phyloP scores from a whole-genome alignment of 2,888 invertebrate genomes.

The Pasiphila rectangulata region DNA sequence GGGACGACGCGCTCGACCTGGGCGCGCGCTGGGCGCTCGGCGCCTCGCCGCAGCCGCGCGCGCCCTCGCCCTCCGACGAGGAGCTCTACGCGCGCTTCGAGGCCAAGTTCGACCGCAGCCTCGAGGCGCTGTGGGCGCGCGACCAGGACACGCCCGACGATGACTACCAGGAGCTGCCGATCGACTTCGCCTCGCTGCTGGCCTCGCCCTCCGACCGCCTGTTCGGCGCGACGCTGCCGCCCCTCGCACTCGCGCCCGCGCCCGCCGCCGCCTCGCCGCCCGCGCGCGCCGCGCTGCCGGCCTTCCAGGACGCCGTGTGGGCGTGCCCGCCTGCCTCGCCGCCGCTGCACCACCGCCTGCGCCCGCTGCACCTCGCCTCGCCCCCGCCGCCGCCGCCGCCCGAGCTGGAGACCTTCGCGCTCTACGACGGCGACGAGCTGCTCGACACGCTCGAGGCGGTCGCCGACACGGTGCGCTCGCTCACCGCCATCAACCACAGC shows the following conservation, averaged over 20 bases:
- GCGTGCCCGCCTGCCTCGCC: constrained; percentile 45
- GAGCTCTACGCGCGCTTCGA: constrained; percentile 82
- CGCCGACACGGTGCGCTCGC: constrained; percentile 70
- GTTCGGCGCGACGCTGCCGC: constrained; percentile 64
- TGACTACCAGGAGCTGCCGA: constrained; percentile 82
- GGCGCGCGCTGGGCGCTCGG: constrained; percentile 59
- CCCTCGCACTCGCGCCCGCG: constrained; percentile 56
- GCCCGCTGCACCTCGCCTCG: constrained; percentile 52
- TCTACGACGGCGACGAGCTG: constrained; percentile 63
- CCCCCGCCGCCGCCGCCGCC: constrained; percentile 46
- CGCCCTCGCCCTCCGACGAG: constrained; percentile 65
- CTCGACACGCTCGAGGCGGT: constrained; percentile 64
- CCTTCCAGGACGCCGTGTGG: constrained; percentile 43
- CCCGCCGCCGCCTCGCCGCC: constrained; percentile 40
- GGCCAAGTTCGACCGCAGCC: constrained; percentile 85
- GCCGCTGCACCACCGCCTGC: constrained; percentile 53
- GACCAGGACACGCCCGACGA: constrained; percentile 75
- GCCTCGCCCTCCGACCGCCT: constrained; percentile 80
- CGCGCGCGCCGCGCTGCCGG: constrained; percentile 41
- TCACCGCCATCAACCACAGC: constrained; percentile 82
- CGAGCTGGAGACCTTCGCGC: constrained; percentile 53
- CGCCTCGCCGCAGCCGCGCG: constrained; percentile 55
- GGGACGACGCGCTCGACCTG: constrained; percentile 61
- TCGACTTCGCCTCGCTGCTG: constrained; percentile 81
- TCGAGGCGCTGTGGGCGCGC: constrained; percentile 85